Evolutionary conservation across 2,888 invertebrate genomes (phyloP).

Genomic region (Invenusta paracnida): DNA sequence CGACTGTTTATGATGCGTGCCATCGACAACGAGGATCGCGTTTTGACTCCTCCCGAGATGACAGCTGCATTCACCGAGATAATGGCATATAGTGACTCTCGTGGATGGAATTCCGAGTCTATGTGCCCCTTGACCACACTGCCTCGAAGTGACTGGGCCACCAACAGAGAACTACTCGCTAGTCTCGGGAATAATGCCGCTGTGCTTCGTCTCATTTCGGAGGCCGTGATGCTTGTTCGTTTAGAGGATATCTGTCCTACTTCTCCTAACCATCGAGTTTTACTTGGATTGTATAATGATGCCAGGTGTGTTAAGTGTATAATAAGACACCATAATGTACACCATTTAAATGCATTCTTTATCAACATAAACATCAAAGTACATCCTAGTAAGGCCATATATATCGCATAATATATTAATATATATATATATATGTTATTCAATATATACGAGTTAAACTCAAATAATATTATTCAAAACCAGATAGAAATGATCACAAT

Average conservation of each 20-base stretch:
- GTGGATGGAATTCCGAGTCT: background rate
- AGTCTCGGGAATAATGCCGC: background rate
- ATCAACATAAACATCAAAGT: too few relatives aligned
- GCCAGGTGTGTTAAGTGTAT: too few relatives aligned
- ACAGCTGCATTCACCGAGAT: background rate
- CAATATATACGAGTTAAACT: too few relatives aligned
- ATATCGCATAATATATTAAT: too few relatives aligned
- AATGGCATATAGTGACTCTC: background rate
- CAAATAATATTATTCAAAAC: too few relatives aligned
- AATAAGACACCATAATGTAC: too few relatives aligned
- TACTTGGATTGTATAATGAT: background rate
- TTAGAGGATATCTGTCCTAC: background rate
- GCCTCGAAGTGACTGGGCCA: conserved; percentile 25
- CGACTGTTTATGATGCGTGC: background rate
- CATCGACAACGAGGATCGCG: background rate
- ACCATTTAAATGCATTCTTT: too few relatives aligned
- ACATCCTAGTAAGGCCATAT: too few relatives aligned
- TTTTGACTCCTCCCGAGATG: background rate
- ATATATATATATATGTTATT: too few relatives aligned
- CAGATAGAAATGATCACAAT: too few relatives aligned
- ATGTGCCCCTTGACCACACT: conserved; percentile 24
- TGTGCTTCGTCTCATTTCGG: background rate
- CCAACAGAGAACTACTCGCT: background rate
- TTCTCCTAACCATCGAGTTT: background rate
- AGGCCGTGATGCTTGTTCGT: background rate